phyloP scores from a whole-genome alignment of 2,888 invertebrate genomes.

The Amphiduros pacificus region DNA sequence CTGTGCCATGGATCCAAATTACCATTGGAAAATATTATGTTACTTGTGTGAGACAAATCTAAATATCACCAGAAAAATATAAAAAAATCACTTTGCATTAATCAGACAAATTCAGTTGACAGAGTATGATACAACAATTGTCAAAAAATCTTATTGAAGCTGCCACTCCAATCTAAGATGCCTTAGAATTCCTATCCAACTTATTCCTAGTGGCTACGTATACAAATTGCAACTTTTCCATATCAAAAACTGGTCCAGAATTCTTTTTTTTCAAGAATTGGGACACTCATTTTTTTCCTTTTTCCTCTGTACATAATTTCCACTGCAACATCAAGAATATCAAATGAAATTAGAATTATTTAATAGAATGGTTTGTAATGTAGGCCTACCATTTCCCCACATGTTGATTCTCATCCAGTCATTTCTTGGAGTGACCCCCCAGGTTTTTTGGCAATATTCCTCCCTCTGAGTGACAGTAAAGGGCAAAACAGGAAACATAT shows the following conservation, averaged over 20 bases:
- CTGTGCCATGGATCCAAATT: conserved; percentile 52
- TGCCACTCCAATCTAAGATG: too few relatives aligned
- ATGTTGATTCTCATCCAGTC: conserved; percentile 43
- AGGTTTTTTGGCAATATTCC: conserved; percentile 48
- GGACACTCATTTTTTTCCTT: too few relatives aligned
- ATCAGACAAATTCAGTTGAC: background rate
- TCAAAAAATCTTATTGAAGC: too few relatives aligned
- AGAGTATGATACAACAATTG: background rate
- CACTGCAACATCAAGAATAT: background rate
- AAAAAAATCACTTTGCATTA: background rate
- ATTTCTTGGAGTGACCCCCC: conserved; percentile 46
- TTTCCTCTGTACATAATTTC: too few relatives aligned
- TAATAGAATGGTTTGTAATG: background rate
- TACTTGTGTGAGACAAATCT: conserved; percentile 46
- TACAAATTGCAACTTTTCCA: too few relatives aligned
- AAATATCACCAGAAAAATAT: conserved; percentile 17
- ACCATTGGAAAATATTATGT: conserved; percentile 60
- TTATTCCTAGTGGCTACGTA: too few relatives aligned
- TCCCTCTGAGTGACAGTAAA: conserved; percentile 43
- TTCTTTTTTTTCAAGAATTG: too few relatives aligned
- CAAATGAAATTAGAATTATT: background rate
- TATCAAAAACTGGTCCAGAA: too few relatives aligned
- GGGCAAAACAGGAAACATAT: conserved; percentile 55
- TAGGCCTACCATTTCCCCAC: conserved; percentile 44
- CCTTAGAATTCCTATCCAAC: too few relatives aligned